Conservation (phyloP, 2,888 invertebrate genomes). For the Aporophyla lueneburgensis region DNA sequence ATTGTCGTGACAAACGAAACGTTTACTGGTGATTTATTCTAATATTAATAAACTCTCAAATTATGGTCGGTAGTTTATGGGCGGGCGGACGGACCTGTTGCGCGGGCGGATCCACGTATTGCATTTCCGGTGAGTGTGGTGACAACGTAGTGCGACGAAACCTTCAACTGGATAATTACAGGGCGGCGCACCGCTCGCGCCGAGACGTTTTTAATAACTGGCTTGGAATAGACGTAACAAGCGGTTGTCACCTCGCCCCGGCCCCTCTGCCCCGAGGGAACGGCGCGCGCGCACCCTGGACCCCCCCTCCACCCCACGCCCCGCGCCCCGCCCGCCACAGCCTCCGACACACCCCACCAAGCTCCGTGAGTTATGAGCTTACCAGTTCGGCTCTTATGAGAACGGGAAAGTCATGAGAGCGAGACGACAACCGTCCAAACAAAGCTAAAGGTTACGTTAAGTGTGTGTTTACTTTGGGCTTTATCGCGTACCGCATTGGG, state of each 20-base stretch:
- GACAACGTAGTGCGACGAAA: slow-evolving; percentile 86
- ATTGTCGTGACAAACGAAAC: slow-evolving; percentile 40
- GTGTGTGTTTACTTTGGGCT: slow-evolving; percentile 69
- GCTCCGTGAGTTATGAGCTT: slow-evolving; percentile 87
- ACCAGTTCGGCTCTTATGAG: slow-evolving; percentile 75
- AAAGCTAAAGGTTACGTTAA: slow-evolving; percentile 78
- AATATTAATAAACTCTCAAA: slow-evolving; percentile 72
- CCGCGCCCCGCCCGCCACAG: slow-evolving; percentile 78
- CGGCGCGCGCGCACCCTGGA: slow-evolving; percentile 80
- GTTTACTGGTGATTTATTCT: slow-evolving; percentile 52
- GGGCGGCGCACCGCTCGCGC: slow-evolving; percentile 90
- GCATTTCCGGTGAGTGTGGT: slow-evolving; percentile 88
- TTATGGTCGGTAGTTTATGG: slow-evolving; percentile 76
- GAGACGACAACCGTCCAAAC: slow-evolving; percentile 74
- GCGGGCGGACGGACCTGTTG: slow-evolving; percentile 89
- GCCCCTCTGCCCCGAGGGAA: slow-evolving; percentile 78
- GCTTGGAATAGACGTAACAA: slow-evolving; percentile 90
- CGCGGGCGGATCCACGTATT: slow-evolving; percentile 89
- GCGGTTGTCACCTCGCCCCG: slow-evolving; percentile 90
- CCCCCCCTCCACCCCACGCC: slow-evolving; percentile 71
- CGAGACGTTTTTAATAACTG: slow-evolving; percentile 92
- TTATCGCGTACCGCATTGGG: slow-evolving; percentile 54
- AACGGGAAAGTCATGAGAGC: slow-evolving; percentile 75
- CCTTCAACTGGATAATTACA: slow-evolving; percentile 90
- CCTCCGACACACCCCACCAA: slow-evolving; percentile 82